Evolutionary conservation across 2,888 invertebrate species (phyloP).

Genomic region (Craniophora ligustri): DNA sequence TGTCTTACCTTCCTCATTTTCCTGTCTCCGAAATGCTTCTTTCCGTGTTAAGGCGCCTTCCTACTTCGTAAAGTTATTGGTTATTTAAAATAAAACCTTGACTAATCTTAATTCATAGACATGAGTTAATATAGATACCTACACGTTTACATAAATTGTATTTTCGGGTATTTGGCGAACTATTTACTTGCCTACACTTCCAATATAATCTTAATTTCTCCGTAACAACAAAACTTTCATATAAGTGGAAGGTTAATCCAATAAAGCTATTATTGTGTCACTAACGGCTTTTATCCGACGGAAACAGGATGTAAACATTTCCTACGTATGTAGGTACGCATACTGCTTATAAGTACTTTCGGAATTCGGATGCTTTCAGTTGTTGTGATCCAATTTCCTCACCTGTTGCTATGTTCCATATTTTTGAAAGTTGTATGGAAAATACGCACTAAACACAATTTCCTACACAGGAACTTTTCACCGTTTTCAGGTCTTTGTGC

Average conservation of each 20-base stretch:
- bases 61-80: no score
- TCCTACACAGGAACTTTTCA: neutral
- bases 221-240: neutral
- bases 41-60: no score
- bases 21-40: no score
- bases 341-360: neutral
- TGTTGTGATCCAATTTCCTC: neutral
- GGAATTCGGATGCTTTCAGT: neutral
- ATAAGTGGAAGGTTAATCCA: slow-evolving; percentile 9
- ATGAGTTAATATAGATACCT: no score
- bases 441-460: no score
- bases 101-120: no score
- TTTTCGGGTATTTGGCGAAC: neutral
- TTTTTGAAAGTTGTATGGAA: no score
- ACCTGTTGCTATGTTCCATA: neutral
- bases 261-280: slow-evolving; percentile 3
- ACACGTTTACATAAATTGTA: no score
- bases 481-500: neutral
- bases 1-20: no score
- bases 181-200: no score
- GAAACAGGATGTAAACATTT: slow-evolving; percentile 7
- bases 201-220: neutral
- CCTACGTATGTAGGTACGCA: neutral
- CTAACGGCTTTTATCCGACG: neutral
- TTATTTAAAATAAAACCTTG: no score